Evolutionary conservation across 2,113 vertebrate species (phyloP).

Genomic region (Corythornis madagascariensis): DNA sequence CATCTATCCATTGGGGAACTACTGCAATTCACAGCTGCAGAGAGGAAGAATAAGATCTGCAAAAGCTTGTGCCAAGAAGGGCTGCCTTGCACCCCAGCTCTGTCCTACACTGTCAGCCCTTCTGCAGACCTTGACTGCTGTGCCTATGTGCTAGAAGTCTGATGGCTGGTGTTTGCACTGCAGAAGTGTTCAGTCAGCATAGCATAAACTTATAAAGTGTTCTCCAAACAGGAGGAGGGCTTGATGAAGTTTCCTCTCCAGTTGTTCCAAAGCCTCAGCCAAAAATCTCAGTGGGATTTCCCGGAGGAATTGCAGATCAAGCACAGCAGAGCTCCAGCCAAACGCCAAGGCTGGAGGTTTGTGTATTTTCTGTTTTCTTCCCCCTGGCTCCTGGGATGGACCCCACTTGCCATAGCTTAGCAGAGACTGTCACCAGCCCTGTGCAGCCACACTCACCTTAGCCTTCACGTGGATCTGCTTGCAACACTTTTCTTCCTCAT

Average conservation of each 20-base stretch:
- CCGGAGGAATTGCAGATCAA: conserved; percentile 14
- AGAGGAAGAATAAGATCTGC: neutral
- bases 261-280: conserved; percentile 55
- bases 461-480: neutral
- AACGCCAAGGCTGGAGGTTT: neutral
- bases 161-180: conserved; percentile 2
- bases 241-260: conserved; percentile 44
- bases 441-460: neutral
- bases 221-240: conserved; percentile 55
- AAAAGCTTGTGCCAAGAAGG: neutral
- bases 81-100: neutral
- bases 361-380: neutral
- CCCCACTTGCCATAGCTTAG: neutral
- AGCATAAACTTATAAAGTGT: conserved; percentile 45
- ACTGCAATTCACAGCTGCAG: neutral
- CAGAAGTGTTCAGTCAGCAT: conserved; percentile 55
- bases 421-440: neutral
- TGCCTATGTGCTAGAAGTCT: neutral
- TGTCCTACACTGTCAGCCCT: neutral
- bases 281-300: conserved; percentile 62
- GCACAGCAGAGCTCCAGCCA: neutral
- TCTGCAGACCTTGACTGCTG: neutral
- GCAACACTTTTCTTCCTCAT: neutral
- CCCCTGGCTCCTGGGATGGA: neutral
- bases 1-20: neutral